phyloP scores from a whole-genome alignment of 2,113 vertebrate species.

The Tragelaphus buxtoni region DNA sequence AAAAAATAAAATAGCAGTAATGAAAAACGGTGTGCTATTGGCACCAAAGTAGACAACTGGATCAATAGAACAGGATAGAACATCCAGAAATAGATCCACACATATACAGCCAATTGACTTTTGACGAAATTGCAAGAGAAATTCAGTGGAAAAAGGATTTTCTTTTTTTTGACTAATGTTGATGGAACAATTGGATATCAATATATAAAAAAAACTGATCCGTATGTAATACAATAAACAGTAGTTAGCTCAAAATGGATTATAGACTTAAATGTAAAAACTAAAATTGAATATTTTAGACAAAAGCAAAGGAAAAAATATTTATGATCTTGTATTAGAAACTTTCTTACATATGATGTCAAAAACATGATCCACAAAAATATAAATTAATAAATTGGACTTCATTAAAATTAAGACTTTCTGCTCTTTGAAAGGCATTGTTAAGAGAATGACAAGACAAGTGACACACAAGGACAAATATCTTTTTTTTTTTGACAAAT shows the following conservation, averaged over 20 bases:
- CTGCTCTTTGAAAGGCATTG: neutral
- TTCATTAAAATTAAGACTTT: neutral
- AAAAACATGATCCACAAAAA: neutral
- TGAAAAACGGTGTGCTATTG: neutral
- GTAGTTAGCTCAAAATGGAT: neutral
- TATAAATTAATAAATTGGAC: neutral
- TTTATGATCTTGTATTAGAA: neutral
- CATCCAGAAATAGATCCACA: neutral
- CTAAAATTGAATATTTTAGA: neutral
- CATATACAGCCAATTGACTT: neutral
- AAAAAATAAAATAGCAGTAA: neutral
- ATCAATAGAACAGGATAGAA: neutral
- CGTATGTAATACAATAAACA: neutral
- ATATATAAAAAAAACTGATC: neutral
- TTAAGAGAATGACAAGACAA: neutral
- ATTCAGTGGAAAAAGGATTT: too few species aligned
- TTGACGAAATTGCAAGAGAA: neutral
- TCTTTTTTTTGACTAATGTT: too few species aligned
- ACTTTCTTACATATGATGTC: neutral
- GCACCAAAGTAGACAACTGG: neutral
- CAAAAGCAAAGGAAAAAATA: neutral
- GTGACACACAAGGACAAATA: neutral
- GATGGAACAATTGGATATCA: too few species aligned
- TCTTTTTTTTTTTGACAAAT: neutral
- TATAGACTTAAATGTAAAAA: neutral